A percentile compares a stretch with the other conserved stretches of the same genome.
These are phyloP conservation scores for Smittia sp. DNA, from an alignment of 2,888 invertebrate species.

Conservation along the genomic window DNA sequence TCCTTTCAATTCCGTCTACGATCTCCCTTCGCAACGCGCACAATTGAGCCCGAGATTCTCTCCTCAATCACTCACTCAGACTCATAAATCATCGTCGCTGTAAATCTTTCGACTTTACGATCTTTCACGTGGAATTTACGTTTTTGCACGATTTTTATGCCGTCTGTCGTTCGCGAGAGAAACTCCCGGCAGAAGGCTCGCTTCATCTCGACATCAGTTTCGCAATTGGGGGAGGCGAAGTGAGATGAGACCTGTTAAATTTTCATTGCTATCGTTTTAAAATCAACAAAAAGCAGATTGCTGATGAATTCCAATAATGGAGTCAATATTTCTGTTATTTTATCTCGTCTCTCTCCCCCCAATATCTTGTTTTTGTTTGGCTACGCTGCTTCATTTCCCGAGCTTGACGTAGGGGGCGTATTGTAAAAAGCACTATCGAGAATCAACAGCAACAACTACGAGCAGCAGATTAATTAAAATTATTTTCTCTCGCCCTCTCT, in stretches of 20 bases:
- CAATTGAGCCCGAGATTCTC: not conserved
- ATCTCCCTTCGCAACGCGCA: not conserved
- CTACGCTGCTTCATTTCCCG: not conserved
- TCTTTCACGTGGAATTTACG: not conserved
- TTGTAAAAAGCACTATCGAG: not conserved
- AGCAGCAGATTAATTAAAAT: conserved; percentile 37
- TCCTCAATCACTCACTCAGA: not conserved
- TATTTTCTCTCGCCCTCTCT: not conserved
- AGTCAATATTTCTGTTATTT: conserved; percentile 10
- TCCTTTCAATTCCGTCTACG: not conserved
- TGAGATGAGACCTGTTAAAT: not conserved
- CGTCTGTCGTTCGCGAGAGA: not conserved
- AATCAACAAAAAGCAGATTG: conserved; percentile 5
- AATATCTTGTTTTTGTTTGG: not conserved
- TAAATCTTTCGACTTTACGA: not conserved
- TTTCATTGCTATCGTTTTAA: conserved; percentile 11
- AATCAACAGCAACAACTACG: conserved; percentile 22
- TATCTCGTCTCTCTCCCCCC: not conserved
- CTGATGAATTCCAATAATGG: conserved; percentile 18
- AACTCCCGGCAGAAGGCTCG: too few species aligned
- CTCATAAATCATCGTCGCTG: not conserved
- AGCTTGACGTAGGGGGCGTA: conserved; percentile 6
- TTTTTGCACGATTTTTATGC: not conserved
- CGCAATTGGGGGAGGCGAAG: too few species aligned
- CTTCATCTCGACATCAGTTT: too few species aligned